phyloP scores from a whole-genome alignment of 1,140 invertebrate genomes.

The Drosophila nigrodunni region DNA sequence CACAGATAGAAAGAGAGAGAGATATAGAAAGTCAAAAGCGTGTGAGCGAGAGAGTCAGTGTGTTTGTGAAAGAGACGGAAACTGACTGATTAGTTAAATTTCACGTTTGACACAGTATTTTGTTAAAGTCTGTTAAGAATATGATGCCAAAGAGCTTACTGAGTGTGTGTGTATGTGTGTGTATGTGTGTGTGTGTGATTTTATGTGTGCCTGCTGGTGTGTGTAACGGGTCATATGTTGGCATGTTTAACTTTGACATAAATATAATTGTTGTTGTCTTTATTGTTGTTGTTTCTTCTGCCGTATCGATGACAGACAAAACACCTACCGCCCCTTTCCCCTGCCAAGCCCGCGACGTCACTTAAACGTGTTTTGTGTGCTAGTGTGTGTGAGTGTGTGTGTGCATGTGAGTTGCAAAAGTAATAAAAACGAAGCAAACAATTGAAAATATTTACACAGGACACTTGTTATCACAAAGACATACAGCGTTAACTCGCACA shows the following conservation, averaged over 20 bases:
- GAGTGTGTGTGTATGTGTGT: conserved; percentile 14
- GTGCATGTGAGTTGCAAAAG: conserved; percentile 52
- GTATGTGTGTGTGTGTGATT: conserved; percentile 45
- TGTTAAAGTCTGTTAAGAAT: conserved; percentile 22
- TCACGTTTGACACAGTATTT: conserved; percentile 37
- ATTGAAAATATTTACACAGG: conserved; percentile 83
- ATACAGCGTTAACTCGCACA: conserved; percentile 49
- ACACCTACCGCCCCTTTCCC: background rate
- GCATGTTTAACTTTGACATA: conserved; percentile 74
- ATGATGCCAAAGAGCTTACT: conserved; percentile 12
- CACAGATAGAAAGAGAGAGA: conserved; percentile 2
- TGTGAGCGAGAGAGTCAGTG: background rate
- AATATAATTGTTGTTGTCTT: conserved; percentile 51
- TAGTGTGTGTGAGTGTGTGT: conserved; percentile 33
- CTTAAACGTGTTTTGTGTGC: conserved; percentile 38
- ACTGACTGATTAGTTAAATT: conserved; percentile 45
- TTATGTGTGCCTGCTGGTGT: conserved; percentile 36
- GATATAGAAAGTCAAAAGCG: background rate
- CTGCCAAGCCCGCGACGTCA: conserved; percentile 24
- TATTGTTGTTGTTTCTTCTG: conserved; percentile 34
- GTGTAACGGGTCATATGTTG: conserved; percentile 57
- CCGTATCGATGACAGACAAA: conserved; percentile 52
- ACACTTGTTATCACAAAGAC: conserved; percentile 81
- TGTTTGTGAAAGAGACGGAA: background rate
- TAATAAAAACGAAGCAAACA: conserved; percentile 81